Percentiles rank a stretch among this genome's conserved stretches.
Conservation (phyloP, 2,888 invertebrate genomes). For the Torymus texanus region DNA sequence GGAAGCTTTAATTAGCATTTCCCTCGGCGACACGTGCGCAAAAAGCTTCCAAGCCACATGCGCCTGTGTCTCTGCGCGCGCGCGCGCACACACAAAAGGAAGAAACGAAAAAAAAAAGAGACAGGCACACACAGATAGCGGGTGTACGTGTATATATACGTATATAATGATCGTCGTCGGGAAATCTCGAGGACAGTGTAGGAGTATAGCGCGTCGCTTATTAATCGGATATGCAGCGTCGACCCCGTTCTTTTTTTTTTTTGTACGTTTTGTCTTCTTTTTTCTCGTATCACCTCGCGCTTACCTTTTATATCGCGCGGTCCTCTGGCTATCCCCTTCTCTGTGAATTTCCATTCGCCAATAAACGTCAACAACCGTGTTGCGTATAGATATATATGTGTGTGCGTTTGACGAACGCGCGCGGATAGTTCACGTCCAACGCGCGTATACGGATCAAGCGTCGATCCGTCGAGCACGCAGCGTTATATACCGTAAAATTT, state of each 20-base stretch:
- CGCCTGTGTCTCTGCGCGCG: background rate
- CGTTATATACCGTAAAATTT: conserved; percentile 37
- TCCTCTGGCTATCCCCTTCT: too few species aligned
- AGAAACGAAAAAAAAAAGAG: too few species aligned
- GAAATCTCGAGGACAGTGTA: too few species aligned
- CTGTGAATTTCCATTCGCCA: conserved; percentile 39
- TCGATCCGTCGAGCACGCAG: background rate
- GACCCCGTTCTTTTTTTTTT: background rate
- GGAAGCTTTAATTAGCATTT: conserved; percentile 43
- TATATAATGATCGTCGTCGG: too few species aligned
- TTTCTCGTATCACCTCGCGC: background rate
- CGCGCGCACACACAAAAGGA: background rate
- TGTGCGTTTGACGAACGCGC: too few species aligned
- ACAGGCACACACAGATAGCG: too few species aligned
- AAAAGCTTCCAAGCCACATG: background rate
- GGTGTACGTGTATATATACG: too few species aligned
- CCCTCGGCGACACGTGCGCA: conserved; percentile 19
- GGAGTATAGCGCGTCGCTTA: too few species aligned
- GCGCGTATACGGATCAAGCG: too few species aligned
- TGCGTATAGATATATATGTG: too few species aligned
- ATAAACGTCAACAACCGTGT: conserved; percentile 40
- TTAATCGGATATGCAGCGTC: too few species aligned
- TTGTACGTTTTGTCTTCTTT: background rate
- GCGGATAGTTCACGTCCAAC: too few species aligned
- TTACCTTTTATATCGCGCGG: conserved; percentile 9